Conservation (phyloP, 2,113 vertebrate species). For the Dipodomys stephensi region DNA sequence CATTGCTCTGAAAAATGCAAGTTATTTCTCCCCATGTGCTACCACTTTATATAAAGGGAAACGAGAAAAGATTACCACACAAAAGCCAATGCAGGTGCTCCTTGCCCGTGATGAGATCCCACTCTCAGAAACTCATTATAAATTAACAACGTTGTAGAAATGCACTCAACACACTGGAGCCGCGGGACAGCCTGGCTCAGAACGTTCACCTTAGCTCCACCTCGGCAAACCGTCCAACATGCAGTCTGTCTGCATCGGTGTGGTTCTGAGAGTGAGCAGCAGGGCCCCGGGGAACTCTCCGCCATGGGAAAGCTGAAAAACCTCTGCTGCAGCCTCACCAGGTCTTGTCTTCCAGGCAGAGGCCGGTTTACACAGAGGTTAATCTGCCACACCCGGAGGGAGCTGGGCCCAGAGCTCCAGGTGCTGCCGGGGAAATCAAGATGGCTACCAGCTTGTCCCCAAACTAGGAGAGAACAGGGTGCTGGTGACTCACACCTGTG, state of each 20-base stretch:
- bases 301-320: too few relatives aligned
- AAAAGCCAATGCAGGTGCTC: neutral
- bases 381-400: too few relatives aligned
- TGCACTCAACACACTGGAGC: neutral
- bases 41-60: neutral
- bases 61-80: neutral
- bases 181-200: neutral
- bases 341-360: too few relatives aligned
- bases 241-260: neutral
- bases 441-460: too few relatives aligned
- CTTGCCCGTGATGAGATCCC: neutral
- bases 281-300: neutral
- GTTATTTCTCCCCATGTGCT: neutral
- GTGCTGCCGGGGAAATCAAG: too few relatives aligned
- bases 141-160: neutral
- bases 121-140: neutral
- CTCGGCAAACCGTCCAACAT: neutral
- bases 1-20: constrained; percentile 11
- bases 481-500: too few relatives aligned
- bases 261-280: neutral
- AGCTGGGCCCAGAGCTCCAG: too few relatives aligned
- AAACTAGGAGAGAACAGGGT: too few relatives aligned
- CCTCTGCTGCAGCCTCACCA: too few relatives aligned
- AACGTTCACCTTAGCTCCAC: neutral
- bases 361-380: too few relatives aligned